Evolutionary conservation across 1,140 invertebrate genomes (phyloP).

Genomic region (Muscidifurax raptorellus): DNA sequence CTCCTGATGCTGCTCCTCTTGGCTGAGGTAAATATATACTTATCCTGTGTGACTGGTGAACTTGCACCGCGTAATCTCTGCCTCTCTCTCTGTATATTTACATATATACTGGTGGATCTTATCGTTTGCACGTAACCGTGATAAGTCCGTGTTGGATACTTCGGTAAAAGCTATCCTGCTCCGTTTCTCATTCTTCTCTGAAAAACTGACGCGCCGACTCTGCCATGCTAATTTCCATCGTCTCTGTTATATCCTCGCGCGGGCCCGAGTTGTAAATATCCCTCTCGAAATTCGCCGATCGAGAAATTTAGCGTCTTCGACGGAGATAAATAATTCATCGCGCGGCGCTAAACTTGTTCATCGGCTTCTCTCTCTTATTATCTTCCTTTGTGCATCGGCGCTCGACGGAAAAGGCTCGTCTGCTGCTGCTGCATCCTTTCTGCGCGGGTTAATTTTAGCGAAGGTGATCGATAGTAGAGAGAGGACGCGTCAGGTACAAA

Average conservation of each 20-base stretch:
- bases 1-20: slow-evolving; percentile 28
- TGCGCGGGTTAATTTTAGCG: not conserved
- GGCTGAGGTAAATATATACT: slow-evolving; percentile 19
- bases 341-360: not conserved
- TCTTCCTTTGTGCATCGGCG: not conserved
- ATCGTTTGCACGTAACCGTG: not conserved
- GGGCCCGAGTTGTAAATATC: too few species aligned
- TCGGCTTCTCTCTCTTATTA: not conserved
- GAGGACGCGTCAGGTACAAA: not conserved
- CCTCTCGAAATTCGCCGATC: too few species aligned
- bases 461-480: not conserved
- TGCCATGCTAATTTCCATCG: too few species aligned
- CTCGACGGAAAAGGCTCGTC: not conserved
- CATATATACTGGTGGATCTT: too few species aligned
- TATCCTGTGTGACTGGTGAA: too few species aligned
- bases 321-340: not conserved
- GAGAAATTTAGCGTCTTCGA: not conserved
- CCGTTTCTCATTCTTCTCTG: too few species aligned
- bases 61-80: too few species aligned
- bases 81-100: too few species aligned
- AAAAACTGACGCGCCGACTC: too few species aligned
- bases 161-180: too few species aligned
- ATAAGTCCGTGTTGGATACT: too few species aligned
- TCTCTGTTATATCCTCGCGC: too few species aligned
- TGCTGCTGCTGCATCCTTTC: not conserved